A percentile compares a stretch with the other conserved stretches of the same genome.
These are phyloP conservation scores for Drosophila pseudotalamancana DNA, from an alignment of 2,888 invertebrate species.

Conservation along the genomic window DNA sequence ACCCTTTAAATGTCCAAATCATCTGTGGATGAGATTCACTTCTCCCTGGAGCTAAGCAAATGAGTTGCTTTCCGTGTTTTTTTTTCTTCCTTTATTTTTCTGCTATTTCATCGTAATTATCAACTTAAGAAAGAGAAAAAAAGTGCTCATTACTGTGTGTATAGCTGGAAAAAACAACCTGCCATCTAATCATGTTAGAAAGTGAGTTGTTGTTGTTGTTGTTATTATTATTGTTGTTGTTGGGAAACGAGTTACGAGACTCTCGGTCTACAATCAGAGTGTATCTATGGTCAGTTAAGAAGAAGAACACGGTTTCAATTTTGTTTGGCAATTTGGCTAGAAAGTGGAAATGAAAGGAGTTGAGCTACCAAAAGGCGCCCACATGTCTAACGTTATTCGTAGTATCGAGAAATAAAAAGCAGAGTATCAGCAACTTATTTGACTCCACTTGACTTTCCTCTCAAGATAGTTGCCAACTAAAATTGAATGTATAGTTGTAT, in stretches of 20 bases:
- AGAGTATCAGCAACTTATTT: not conserved
- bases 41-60: constrained; percentile 55
- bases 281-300: constrained; percentile 21
- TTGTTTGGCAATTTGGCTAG: constrained; percentile 13
- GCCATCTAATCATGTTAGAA: constrained; percentile 64
- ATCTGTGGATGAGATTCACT: constrained; percentile 32
- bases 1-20: constrained; percentile 55
- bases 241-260: constrained; percentile 51
- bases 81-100: constrained; percentile 34
- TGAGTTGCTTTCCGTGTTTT: constrained; percentile 43
- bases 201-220: constrained; percentile 37
- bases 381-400: not conserved
- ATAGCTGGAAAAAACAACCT: constrained; percentile 23
- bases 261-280: constrained; percentile 10
- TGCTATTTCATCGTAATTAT: constrained; percentile 76
- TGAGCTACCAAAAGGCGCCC: not conserved
- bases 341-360: constrained; percentile 22
- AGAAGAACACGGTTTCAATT: constrained; percentile 24
- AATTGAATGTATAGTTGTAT: too few relatives aligned
- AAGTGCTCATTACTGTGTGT: constrained; percentile 62
- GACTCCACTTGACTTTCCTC: not conserved
- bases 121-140: constrained; percentile 73
- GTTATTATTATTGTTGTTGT: constrained; percentile 11
- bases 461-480: not conserved
- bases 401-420: not conserved